Percentiles rank a stretch among this genome's conserved stretches.
These are phyloP conservation scores for Axis porcinus DNA, from an alignment of 2,113 vertebrate genomes.

Conservation along the genomic window DNA sequence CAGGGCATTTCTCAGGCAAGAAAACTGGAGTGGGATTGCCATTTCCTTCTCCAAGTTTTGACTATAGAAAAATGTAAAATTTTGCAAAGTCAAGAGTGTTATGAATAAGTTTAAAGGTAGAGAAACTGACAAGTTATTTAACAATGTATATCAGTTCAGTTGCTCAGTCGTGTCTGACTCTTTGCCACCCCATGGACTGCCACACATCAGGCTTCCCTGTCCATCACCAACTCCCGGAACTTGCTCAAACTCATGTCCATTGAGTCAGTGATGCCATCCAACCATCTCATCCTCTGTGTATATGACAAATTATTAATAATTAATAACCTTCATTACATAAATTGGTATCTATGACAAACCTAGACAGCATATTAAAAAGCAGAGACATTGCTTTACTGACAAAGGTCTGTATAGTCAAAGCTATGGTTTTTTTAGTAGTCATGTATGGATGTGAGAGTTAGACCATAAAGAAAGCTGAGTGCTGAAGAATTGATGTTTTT, in stretches of 20 bases:
- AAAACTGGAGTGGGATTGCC: background rate
- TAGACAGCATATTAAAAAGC: background rate
- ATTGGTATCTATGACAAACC: background rate
- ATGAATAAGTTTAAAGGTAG: background rate
- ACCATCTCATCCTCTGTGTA: background rate
- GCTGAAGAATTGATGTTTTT: no score
- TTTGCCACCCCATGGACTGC: background rate
- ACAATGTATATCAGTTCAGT: background rate
- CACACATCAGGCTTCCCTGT: background rate
- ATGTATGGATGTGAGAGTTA: no score
- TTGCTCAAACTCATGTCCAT: background rate
- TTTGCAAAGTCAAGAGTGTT: background rate
- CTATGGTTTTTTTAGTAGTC: no score
- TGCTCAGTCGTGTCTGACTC: background rate
- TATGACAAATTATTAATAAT: background rate
- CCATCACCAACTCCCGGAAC: background rate
- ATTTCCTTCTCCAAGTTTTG: background rate
- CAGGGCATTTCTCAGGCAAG: background rate
- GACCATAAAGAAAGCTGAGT: no score
- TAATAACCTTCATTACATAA: background rate
- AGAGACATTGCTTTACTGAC: background rate
- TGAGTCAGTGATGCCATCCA: background rate
- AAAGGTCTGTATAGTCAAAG: background rate
- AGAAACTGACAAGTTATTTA: background rate
- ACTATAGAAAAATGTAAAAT: background rate